A percentile compares a stretch with the other conserved stretches of the same genome.
Conservation (phyloP, 2,113 vertebrate genomes). For the Herpailurus yagouaroundi region DNA sequence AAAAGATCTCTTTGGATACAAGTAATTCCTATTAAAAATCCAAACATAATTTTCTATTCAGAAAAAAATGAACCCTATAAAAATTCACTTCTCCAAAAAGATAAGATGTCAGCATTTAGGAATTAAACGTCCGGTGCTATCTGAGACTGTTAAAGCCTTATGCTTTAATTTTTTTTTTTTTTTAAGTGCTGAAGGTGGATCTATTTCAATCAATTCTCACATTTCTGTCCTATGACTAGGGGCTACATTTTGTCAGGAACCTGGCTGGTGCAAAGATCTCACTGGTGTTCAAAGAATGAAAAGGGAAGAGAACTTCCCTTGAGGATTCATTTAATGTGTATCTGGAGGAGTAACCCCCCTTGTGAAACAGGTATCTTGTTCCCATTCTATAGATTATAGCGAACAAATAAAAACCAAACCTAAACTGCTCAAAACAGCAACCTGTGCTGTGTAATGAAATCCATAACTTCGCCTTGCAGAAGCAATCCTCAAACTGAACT, state of each 20-base stretch:
- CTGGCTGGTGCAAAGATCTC: neutral
- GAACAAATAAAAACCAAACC: neutral
- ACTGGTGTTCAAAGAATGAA: neutral
- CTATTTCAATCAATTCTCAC: neutral
- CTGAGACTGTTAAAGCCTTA: neutral
- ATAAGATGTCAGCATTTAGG: conserved; percentile 15
- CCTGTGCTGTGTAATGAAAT: neutral
- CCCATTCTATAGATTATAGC: neutral
- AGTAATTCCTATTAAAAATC: conserved; percentile 57
- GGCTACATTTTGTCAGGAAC: neutral
- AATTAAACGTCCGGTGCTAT: neutral
- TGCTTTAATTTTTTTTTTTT: neutral
- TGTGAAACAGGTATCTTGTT: neutral
- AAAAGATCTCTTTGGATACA: conserved; percentile 27
- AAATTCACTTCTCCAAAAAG: neutral
- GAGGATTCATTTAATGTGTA: neutral
- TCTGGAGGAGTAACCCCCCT: neutral
- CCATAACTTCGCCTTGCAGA: neutral
- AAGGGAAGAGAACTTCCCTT: neutral
- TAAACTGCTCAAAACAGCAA: neutral
- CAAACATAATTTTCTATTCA: conserved; percentile 51
- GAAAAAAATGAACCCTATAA: conserved; percentile 34
- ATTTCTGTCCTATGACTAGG: neutral
- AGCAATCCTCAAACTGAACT: neutral
- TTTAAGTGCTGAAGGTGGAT: neutral